These are phyloP conservation scores for Macropodus opercularis DNA, from an alignment of 2,797 vertebrate genomes.

Conservation along the genomic window DNA sequence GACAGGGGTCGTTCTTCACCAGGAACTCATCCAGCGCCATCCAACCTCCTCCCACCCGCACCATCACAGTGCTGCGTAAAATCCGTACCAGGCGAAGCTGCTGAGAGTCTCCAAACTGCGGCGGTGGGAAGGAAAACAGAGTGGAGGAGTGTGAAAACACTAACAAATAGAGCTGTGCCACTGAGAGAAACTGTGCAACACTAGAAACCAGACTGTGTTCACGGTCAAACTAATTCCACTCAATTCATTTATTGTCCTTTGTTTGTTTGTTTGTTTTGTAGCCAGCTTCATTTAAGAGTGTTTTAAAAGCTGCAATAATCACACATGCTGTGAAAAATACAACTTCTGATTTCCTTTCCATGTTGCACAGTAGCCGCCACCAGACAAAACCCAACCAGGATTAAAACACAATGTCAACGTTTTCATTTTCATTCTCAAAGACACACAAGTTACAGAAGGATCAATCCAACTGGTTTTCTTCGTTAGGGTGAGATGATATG, in stretches of 20 bases:
- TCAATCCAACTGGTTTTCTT: constrained; percentile 78
- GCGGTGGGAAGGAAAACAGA: constrained; percentile 37
- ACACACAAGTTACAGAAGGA: constrained; percentile 71
- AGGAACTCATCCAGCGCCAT: constrained; percentile 99
- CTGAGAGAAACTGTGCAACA: constrained; percentile 65
- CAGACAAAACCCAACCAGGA: constrained; percentile 42
- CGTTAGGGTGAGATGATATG: constrained; percentile 18
- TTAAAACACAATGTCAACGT: constrained; percentile 51
- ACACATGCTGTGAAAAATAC: background rate
- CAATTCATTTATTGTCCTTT: background rate
- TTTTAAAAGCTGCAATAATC: background rate
- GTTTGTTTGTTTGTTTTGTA: background rate
- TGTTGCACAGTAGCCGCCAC: constrained; percentile 71
- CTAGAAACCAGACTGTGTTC: constrained; percentile 58
- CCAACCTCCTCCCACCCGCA: constrained; percentile 98
- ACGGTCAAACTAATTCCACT: constrained; percentile 10
- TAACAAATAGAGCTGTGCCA: constrained; percentile 8
- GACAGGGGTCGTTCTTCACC: constrained; percentile 98
- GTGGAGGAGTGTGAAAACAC: constrained; percentile 31
- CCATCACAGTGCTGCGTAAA: constrained; percentile 97
- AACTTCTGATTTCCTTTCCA: constrained; percentile 59
- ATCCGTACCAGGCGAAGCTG: constrained; percentile 97
- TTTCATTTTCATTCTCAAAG: constrained; percentile 69
- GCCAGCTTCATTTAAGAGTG: background rate
- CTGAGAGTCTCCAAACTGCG: constrained; percentile 97